Evolutionary conservation across 37 sponge, comb jelly and placozoan genomes (phyloP).

Genomic region (Halichondria panicea): DNA sequence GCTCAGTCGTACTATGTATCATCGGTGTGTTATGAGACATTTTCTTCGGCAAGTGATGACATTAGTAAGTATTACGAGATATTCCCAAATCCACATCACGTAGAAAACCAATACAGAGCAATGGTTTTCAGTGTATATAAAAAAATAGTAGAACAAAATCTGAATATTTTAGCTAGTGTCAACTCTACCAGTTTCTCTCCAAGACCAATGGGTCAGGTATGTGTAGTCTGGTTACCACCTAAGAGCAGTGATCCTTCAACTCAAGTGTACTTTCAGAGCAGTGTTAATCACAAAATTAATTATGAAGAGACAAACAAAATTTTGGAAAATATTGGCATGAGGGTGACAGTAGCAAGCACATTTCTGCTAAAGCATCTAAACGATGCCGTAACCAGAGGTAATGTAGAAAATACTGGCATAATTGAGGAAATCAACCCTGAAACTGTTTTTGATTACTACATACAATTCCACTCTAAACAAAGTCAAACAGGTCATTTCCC

Average conservation of each 20-base stretch:
- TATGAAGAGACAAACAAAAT: not conserved
- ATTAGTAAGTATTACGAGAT: conserved; percentile 25
- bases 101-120: not conserved
- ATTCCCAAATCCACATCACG: conserved; percentile 34
- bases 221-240: conserved; percentile 10
- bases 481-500: not conserved
- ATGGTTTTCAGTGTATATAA: not conserved
- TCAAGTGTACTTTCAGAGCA: conserved; percentile 24
- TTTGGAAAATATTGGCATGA: conserved; percentile 46
- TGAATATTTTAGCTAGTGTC: not conserved
- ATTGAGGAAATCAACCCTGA: conserved; percentile 5
- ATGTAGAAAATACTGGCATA: not conserved
- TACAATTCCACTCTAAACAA: not conserved
- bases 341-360: conserved; percentile 26
- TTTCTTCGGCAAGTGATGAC: not conserved
- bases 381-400: not conserved
- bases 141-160: not conserved
- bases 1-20: not conserved
- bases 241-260: not conserved
- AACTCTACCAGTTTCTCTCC: not conserved
- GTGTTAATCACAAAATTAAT: not conserved
- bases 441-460: conserved; percentile 39
- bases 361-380: conserved; percentile 20
- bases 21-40: not conserved
- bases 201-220: no score